These are phyloP conservation scores for Sinopyrophorus schimmeli DNA, from an alignment of 2,888 invertebrate species.

Conservation along the genomic window DNA sequence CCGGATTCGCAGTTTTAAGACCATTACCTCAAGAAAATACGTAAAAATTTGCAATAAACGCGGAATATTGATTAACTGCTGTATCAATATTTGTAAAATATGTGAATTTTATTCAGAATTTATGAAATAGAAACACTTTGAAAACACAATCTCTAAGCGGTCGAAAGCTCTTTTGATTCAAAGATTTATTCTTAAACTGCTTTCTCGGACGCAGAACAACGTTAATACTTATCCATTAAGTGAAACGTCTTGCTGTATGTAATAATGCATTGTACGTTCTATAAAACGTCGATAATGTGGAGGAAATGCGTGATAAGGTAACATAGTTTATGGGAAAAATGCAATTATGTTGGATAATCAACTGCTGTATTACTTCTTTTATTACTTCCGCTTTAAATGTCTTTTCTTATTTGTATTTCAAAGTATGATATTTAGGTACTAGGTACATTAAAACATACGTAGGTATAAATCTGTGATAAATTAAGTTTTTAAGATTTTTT, in stretches of 20 bases:
- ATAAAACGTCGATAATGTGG: constrained; percentile 16
- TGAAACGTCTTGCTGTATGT: constrained; percentile 12
- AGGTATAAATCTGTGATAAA: too few relatives aligned
- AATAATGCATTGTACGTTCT: constrained; percentile 17
- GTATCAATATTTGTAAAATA: constrained; percentile 19
- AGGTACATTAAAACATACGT: too few relatives aligned
- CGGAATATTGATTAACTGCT: constrained; percentile 27
- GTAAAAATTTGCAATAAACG: constrained; percentile 25
- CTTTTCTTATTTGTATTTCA: constrained; percentile 3
- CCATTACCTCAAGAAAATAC: constrained; percentile 20
- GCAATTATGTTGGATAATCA: constrained; percentile 24
- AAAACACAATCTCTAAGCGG: constrained; percentile 19
- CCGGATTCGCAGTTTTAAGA: constrained; percentile 8
- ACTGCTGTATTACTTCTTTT: constrained; percentile 16
- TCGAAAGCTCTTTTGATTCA: constrained; percentile 13
- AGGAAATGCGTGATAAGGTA: constrained; percentile 22
- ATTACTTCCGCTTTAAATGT: constrained; percentile 17
- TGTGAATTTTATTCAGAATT: constrained; percentile 28
- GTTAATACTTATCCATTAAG: constrained; percentile 17
- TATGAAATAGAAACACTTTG: constrained; percentile 22
- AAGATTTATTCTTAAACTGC: constrained; percentile 10
- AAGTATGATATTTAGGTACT: too few relatives aligned
- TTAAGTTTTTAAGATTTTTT: too few relatives aligned
- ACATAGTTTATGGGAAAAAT: constrained; percentile 22
- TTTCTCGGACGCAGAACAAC: constrained; percentile 11